A percentile compares a stretch with the other conserved stretches of the same genome.
These are phyloP conservation scores for Melikaiella ostensackeni DNA, from an alignment of 2,888 invertebrate species.

Conservation along the genomic window DNA sequence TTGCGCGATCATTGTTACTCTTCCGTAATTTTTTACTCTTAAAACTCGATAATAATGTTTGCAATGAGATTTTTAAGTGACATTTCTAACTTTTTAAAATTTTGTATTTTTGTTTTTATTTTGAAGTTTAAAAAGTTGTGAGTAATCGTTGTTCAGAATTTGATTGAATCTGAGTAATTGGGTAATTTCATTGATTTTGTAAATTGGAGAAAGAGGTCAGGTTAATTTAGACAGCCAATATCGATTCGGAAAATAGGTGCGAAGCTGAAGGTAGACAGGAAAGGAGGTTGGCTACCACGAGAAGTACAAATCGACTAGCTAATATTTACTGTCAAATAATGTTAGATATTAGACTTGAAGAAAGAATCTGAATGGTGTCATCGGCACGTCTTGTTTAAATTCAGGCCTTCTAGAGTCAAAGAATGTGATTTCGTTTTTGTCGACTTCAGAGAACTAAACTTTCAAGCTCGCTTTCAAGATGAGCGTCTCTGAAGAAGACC, in stretches of 20 bases:
- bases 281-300: conserved; percentile 53
- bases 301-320: conserved; percentile 47
- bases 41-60: neutral
- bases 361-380: conserved; percentile 63
- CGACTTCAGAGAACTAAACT: conserved; percentile 53
- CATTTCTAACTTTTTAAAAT: neutral
- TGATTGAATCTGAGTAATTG: neutral
- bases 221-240: conserved; percentile 24
- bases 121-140: neutral
- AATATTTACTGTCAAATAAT: conserved; percentile 63
- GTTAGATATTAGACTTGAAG: conserved; percentile 47
- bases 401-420: conserved; percentile 62
- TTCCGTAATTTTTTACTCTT: conserved; percentile 8
- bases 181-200: neutral
- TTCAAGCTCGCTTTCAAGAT: conserved; percentile 34
- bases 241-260: conserved; percentile 26
- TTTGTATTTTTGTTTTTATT: neutral
- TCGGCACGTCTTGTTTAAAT: conserved; percentile 61
- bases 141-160: neutral
- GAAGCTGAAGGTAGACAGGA: conserved; percentile 35
- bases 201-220: conserved; percentile 24
- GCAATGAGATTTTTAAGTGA: neutral
- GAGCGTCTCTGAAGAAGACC: neutral
- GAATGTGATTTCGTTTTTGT: conserved; percentile 65
- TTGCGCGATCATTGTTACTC: conserved; percentile 13